Evolutionary conservation across 2,797 vertebrate species (phyloP).

Genomic region (Erethizon dorsatum): DNA sequence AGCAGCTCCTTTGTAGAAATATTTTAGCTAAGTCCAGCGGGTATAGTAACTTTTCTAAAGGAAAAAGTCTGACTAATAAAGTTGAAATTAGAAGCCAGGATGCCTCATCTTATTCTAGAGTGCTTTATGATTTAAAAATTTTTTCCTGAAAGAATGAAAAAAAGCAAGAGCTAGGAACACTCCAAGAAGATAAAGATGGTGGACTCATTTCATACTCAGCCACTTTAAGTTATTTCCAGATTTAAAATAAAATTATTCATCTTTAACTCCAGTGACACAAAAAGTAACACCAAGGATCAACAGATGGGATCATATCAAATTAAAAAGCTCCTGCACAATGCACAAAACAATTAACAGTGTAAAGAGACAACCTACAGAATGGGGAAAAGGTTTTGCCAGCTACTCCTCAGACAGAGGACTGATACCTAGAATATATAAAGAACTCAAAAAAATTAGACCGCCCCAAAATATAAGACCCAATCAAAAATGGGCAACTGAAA

Average conservation of each 20-base stretch:
- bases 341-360: neutral
- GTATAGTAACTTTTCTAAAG: neutral
- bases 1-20: conserved; percentile 21
- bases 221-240: conserved; percentile 8
- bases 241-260: conserved; percentile 16
- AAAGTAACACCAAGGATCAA: neutral
- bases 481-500: neutral
- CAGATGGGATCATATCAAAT: neutral
- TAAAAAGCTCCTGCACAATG: neutral
- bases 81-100: neutral
- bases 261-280: neutral
- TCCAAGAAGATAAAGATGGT: neutral
- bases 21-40: neutral
- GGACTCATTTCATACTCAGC: neutral
- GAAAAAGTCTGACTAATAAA: neutral
- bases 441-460: neutral
- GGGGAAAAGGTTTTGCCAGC: neutral
- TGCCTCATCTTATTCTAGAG: neutral
- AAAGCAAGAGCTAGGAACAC: neutral
- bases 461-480: neutral
- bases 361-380: neutral
- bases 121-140: conserved; percentile 33
- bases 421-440: neutral
- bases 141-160: neutral
- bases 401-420: neutral